Base-by-base conservation (phyloP, 2,888 invertebrate species). In the Eledona agricola region DNA sequence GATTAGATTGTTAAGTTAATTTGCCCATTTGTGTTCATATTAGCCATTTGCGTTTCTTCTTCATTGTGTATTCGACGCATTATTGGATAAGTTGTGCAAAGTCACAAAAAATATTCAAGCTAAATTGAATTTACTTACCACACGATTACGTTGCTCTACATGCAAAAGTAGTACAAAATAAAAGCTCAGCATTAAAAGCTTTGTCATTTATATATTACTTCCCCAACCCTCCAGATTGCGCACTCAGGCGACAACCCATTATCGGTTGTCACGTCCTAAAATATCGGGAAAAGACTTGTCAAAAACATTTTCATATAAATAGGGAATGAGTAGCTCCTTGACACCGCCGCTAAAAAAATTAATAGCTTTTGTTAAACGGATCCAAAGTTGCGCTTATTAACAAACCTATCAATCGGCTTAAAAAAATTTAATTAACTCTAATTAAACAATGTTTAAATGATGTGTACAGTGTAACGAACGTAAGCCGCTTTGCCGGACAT, bases 191-290 rank as follows among this genome's bases (percentile, higher is more conserved):
- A 22, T 42, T 31, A 42, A 29, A 15, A 22, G 15, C 37, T 47
- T 51, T 38, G 43, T 40, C 13, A 52, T 61, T 56, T 62, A 62
- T 63, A 60, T 55, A 57, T 20, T 19, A 34, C 43, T 53, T 50
- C 53, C 55, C 57, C 52, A 52, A 54, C 55, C 56, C 45, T 45
- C 55, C 45, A 57, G 52, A 54, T 58, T 62, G 63, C 63, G 63
- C 63, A 62, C 56, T 58, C 54, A 56, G 43, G 38, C 46, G 28
- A 38, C 51, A 51, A 50, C 55, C 59, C 55, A 55, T 59, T 58
- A 59, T 52, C 57, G 47, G 32, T 47, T 53, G 58, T 52, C 58
- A 57, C 54, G 57, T 56, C 52, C 47, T 32, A 54, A 49, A 58
- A 38, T 55, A 59, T 53, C 29, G 38, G 51, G 29, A 51, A 60